Conservation (phyloP, 2,888 invertebrate species). For the Lasioglossum malachurum region DNA sequence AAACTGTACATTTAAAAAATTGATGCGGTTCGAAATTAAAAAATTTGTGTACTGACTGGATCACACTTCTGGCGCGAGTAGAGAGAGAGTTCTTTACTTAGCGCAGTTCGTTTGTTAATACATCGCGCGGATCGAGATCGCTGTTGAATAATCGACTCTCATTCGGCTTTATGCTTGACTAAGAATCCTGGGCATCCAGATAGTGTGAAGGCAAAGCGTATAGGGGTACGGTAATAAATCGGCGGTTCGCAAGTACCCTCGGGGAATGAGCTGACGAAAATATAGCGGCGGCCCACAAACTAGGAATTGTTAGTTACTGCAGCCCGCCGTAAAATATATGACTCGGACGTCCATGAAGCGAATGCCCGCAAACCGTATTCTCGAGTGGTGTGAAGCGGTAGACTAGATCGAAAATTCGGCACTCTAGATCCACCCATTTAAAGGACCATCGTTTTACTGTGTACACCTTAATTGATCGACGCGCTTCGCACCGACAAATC, state of each 20-base stretch:
- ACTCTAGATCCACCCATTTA: conserved; percentile 47
- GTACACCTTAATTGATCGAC: conserved; percentile 26
- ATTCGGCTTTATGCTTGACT: conserved; percentile 59
- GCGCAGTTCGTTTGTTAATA: neutral
- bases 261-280: conserved; percentile 83
- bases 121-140: conserved; percentile 32
- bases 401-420: conserved; percentile 59
- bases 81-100: neutral
- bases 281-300: conserved; percentile 82
- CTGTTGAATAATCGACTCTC: conserved; percentile 52
- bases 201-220: conserved; percentile 48
- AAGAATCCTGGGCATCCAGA: conserved; percentile 60
- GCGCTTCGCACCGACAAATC: neutral
- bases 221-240: conserved; percentile 78
- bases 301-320: conserved; percentile 83
- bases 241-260: conserved; percentile 78
- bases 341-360: conserved; percentile 71
- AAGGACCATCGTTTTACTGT: conserved; percentile 12
- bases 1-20: neutral
- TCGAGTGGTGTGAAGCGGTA: conserved; percentile 53
- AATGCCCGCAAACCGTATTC: conserved; percentile 69
- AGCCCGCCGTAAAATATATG: conserved; percentile 79
- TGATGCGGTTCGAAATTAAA: neutral
- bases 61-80: neutral
- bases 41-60: neutral